These are phyloP conservation scores for Metopolophium dirhodum DNA, from an alignment of 1,140 invertebrate genomes.

Conservation along the genomic window DNA sequence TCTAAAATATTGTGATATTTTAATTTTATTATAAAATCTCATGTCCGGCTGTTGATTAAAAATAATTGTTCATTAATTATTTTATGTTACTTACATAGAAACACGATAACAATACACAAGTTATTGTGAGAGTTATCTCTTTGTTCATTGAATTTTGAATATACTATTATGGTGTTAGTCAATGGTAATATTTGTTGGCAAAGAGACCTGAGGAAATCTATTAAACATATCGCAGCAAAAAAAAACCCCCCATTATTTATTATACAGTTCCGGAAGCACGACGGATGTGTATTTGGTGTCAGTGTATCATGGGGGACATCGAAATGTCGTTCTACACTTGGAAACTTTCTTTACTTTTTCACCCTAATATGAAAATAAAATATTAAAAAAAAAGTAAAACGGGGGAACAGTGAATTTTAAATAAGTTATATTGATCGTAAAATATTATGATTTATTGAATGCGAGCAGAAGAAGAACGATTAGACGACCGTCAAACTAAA, in stretches of 20 bases:
- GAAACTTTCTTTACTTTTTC: constrained; percentile 30
- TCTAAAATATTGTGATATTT: background rate
- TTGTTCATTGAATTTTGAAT: background rate
- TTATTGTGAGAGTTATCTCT: background rate
- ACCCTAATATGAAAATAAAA: constrained; percentile 16
- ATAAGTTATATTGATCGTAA: constrained; percentile 23
- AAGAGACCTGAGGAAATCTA: background rate
- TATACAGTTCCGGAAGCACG: constrained; percentile 27
- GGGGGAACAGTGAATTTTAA: constrained; percentile 7
- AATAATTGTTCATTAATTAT: too few species aligned
- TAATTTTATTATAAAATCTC: background rate
- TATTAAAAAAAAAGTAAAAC: background rate
- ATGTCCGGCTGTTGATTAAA: background rate
- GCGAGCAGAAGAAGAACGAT: background rate
- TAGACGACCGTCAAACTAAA: background rate
- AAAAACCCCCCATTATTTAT: background rate
- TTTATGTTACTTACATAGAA: background rate
- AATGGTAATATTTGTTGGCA: background rate
- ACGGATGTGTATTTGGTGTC: constrained; percentile 20
- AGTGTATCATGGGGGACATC: constrained; percentile 14
- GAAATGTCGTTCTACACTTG: constrained; percentile 12
- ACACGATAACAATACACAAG: background rate
- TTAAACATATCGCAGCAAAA: background rate
- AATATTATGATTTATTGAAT: constrained; percentile 13
- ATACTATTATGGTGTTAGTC: background rate